Conservation (phyloP, 2,113 vertebrate genomes). For the Zosterops lateralis region DNA sequence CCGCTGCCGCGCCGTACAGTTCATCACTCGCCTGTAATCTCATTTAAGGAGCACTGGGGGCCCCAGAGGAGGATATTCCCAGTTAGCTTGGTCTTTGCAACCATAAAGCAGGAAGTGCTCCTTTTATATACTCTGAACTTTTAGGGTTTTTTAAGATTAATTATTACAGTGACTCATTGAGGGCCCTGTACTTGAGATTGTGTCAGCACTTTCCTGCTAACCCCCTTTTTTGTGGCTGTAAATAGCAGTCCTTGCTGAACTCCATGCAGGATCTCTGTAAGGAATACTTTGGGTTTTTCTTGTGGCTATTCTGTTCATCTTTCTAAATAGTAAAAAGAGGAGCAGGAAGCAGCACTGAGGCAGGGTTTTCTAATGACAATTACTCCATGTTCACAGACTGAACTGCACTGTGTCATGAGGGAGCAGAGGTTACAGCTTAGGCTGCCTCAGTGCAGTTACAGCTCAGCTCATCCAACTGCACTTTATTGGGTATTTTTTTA, state of each 20-base stretch:
- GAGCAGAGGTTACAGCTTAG: background rate
- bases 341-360: background rate
- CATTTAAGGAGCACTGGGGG: constrained; percentile 73
- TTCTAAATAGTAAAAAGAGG: background rate
- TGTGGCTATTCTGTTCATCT: background rate
- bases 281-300: background rate
- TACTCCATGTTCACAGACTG: background rate
- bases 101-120: constrained; percentile 76
- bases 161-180: constrained; percentile 59
- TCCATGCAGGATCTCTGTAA: background rate
- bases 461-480: background rate
- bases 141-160: constrained; percentile 72
- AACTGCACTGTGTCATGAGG: background rate
- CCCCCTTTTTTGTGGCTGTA: background rate
- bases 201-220: constrained; percentile 51
- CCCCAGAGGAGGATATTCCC: constrained; percentile 76
- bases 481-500: background rate
- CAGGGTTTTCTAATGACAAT: background rate
- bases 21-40: constrained; percentile 78
- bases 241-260: background rate
- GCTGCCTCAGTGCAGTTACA: background rate
- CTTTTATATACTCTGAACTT: constrained; percentile 78
- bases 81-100: constrained; percentile 78
- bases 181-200: background rate
- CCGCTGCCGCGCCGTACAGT: constrained; percentile 46